Conservation (phyloP, 2,113 vertebrate species). For the Turdus rufiventris region DNA sequence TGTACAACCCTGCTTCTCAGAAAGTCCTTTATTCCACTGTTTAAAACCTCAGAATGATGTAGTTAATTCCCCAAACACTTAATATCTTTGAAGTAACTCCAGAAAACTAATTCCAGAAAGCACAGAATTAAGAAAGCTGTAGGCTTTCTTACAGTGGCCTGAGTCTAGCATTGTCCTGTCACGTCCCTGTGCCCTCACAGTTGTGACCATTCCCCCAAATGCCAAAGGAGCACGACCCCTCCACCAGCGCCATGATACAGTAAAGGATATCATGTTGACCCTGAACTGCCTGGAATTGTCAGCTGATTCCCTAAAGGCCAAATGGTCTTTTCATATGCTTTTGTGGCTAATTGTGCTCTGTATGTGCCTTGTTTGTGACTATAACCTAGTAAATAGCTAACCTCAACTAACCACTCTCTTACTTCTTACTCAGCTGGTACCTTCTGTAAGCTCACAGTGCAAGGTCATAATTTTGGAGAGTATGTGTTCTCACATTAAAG, state of each 20-base stretch:
- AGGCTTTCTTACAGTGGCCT: neutral
- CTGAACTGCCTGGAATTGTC: neutral
- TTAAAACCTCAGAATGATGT: neutral
- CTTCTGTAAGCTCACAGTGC: neutral
- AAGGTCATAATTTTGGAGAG: conserved; percentile 27
- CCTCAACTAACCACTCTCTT: neutral
- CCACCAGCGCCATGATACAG: neutral
- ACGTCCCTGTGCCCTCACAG: neutral
- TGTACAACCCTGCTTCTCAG: neutral
- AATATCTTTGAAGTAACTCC: neutral
- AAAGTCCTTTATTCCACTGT: neutral
- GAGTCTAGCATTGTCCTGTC: neutral
- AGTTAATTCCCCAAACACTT: neutral
- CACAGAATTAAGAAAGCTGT: neutral
- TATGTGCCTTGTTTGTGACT: neutral
- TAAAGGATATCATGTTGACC: neutral
- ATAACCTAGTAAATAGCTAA: conserved; percentile 20
- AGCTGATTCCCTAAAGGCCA: neutral
- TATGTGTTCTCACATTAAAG: neutral
- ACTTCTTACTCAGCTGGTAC: neutral
- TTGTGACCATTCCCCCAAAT: neutral
- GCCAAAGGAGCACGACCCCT: rapidly evolving
- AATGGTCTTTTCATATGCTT: neutral
- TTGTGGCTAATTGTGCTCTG: neutral
- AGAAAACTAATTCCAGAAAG: neutral